Base-by-base conservation (phyloP, 2,797 vertebrate genomes). In the Cryptoprocta ferox region DNA sequence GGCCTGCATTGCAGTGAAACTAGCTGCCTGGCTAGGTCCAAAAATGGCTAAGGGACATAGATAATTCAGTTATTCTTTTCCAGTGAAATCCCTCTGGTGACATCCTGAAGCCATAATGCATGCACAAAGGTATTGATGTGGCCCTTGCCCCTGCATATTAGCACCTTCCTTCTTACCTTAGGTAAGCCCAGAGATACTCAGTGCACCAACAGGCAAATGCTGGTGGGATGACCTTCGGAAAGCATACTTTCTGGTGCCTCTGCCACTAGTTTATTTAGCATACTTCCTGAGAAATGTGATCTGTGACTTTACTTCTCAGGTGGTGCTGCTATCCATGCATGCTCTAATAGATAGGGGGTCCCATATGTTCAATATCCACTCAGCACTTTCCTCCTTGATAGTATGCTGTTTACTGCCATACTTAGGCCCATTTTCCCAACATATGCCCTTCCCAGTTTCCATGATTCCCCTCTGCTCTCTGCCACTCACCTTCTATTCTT, bases 1-100 rank as follows among this genome's bases (percentile, higher is more conserved):
- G 39, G 79, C 45, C 92, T 42, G 56, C 35, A 7, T 45, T 65
- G 30, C 50, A 45, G 48, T 1, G 1, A 91, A 45, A 35, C 76
- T 14, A 26, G 84, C 48, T 90, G 65, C n/a, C 83, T 76, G 30
- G 24, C 53, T 37, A 73, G 45, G 21, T 71, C 39, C 26, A 61
- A 84, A 84, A 87, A 85, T 26, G 48, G 18, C 59, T 87, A 19
- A 61, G 73, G 94, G 90, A 91, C n/a, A 14, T 11, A 81, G 70
- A 83, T 48, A 75, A 93, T 89, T 78, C 71, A 81, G 32, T 59
- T 71, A 21, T 65, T 97, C 92, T 89, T 91, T 73, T 91, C 59
- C 12, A 63, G 18, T 59, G 61, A 83, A 94, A 85, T 48, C 37
- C 61, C 11, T 91, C 76, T 16, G 32, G 76, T 53, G 32, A 66